Base-by-base conservation (phyloP, 2,888 invertebrate genomes). In the Heliconius aoede region DNA sequence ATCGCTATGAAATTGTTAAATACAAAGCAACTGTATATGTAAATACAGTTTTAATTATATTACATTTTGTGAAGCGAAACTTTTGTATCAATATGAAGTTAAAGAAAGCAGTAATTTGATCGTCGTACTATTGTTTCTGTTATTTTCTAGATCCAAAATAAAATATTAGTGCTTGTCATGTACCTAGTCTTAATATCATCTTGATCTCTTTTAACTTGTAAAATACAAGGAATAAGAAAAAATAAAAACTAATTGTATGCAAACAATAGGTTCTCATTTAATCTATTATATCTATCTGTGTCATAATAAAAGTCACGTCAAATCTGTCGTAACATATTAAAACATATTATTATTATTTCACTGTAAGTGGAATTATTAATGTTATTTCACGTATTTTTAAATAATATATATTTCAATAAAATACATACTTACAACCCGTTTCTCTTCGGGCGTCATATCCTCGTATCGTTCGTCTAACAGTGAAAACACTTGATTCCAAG, bases 401-500 rank as follows among this genome's bases (percentile, higher is more conserved):
- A 65, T 15, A 24, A 24, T 36, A 24, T 36, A 24, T 24, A 40
- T 60, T 60, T 60, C 21, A 60, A 60, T 60, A 60, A 15, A 26
- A 13, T 58, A 55, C 36, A 5, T 85, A 94, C 93, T 91, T 80
- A 86, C 87, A 26, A 87, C 77, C 58, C 90, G 85, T 81, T 89
- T 88, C 32, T 90, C 88, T 71, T 90, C 90, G 7, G 84, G 80
- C 77, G 88, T 82, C 90, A 92, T 86, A n/a, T 84, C 81, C 13
- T 91, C 89, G 82, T 90, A 94, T 4, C 83, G 83, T 0, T 86
- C 86, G 0, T 94, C 92, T 13, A 94, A 82, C 58, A 84, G 82
- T 21, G 80, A 82, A 78, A 90, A 93, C 81, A 94, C 91, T 79
- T 93, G 89, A 72, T 90, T 89, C 94, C 94, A 94, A 82, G 94